Evolutionary conservation across 2,797 vertebrate species (phyloP), one percentile per base, ranked within the genome.

Genomic region (Myotis daubentonii): DNA sequence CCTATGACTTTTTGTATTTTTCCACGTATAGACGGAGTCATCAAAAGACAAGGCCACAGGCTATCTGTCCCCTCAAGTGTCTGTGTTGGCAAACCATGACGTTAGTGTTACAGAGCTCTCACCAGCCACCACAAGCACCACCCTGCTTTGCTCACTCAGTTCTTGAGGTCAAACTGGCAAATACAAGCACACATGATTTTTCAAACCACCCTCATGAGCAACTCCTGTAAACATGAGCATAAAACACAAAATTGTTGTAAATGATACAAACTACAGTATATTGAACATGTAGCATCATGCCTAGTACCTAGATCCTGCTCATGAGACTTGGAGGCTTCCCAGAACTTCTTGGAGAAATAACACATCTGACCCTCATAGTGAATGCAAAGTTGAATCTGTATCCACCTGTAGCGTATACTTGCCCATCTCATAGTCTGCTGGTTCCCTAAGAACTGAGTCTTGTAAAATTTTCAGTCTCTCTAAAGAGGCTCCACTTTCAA

Each of bases 281-380:
- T 23, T 36, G 33, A 60, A 79, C 8, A 70, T 68, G 51, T 85
- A 93, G 12, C 8, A 33, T 20, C 7, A 53, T 55, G 36, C 23
- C 30, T 65, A 57, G 12, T 17, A 6, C 55, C 38, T 25, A 93
- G 57, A 49, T 72, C 5, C 33, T 74, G 51, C 13, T 53, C 15
- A 75, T 30, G 8, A 76, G 36, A 4, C 15, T 30, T 41, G 78
- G 8, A 53, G 0, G 0, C 47, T 51, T 85, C 36, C 25, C 36
- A 92, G 72, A 81, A 79, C n/a, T 53, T 78, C 55, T 78, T 53
- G 10, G 30, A 95, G 71, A 94, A 92, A 71, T 68, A 91, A 71
- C 38, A 84, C 33, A 71, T 79, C 51, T 86, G 74, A 86, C 5
- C 51, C 2, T 20, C 93, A 66, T 2, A 82, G 51, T 78, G 33